Evolutionary conservation across 2,888 invertebrate species (phyloP).

Genomic region (Adineta ricciae): DNA sequence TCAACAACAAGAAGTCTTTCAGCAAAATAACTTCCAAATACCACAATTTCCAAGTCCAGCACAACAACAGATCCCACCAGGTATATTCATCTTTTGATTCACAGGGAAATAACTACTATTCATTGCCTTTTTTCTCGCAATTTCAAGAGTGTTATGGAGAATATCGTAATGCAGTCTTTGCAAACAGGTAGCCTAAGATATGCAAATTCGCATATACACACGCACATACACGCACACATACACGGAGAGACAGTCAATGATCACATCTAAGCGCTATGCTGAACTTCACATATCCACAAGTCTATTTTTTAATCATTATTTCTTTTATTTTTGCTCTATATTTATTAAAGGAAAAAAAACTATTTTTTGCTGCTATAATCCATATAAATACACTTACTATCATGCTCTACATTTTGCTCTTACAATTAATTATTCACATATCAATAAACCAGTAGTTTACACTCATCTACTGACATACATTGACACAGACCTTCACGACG

Average conservation of each 20-base stretch:
- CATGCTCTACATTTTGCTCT: not conserved
- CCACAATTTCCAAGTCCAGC: not conserved
- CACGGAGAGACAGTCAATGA: not conserved
- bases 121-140: not conserved
- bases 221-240: not conserved
- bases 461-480: not conserved
- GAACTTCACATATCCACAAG: not conserved
- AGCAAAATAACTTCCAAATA: not conserved
- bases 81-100: not conserved
- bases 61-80: not conserved
- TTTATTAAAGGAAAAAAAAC: not conserved
- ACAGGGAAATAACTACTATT: not conserved
- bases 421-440: not conserved
- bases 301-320: not conserved
- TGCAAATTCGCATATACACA: not conserved
- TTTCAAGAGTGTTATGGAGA: not conserved
- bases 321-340: not conserved
- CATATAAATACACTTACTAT: not conserved
- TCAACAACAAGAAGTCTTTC: not conserved
- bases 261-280: not conserved
- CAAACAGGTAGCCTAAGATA: not conserved
- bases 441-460: not conserved
- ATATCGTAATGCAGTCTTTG: not conserved
- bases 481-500: not conserved
- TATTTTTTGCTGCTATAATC: not conserved